phyloP scores from a whole-genome alignment of 37 sponge, comb jelly and placozoan genomes.

The Corticium candelabrum region DNA sequence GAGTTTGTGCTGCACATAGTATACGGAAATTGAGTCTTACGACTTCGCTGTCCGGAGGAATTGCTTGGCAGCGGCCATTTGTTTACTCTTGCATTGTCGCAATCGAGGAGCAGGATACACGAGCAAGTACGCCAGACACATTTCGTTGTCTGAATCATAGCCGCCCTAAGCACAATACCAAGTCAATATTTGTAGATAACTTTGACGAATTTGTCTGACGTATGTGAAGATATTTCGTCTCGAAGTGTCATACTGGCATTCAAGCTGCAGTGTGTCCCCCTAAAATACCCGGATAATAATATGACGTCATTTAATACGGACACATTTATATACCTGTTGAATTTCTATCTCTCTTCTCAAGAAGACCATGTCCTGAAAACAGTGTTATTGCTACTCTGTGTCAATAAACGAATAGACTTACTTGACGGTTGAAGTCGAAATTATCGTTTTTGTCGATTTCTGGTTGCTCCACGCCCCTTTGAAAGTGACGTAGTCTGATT shows the following conservation, averaged over 20 bases:
- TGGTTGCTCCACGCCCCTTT: background rate
- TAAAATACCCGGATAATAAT: background rate
- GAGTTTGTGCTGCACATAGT: too few relatives aligned
- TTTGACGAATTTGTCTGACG: background rate
- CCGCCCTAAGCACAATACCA: background rate
- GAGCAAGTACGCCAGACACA: background rate
- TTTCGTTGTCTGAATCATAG: background rate
- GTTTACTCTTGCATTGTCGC: background rate
- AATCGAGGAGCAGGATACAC: background rate
- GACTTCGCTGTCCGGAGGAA: too few relatives aligned
- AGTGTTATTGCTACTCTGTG: too few relatives aligned
- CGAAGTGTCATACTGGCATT: background rate
- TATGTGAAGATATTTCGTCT: background rate
- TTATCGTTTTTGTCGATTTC: background rate
- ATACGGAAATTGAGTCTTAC: too few relatives aligned
- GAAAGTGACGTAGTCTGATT: background rate
- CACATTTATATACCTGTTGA: too few relatives aligned
- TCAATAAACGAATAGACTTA: background rate
- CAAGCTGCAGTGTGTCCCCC: background rate
- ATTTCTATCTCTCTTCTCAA: too few relatives aligned
- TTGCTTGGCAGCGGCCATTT: background rate
- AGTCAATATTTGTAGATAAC: too few relatives aligned
- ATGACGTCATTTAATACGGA: too few relatives aligned
- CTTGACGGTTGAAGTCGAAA: background rate
- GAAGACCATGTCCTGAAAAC: too few relatives aligned